Base-by-base conservation (phyloP, 1,140 invertebrate genomes). In the Temnothorax nylanderi region DNA sequence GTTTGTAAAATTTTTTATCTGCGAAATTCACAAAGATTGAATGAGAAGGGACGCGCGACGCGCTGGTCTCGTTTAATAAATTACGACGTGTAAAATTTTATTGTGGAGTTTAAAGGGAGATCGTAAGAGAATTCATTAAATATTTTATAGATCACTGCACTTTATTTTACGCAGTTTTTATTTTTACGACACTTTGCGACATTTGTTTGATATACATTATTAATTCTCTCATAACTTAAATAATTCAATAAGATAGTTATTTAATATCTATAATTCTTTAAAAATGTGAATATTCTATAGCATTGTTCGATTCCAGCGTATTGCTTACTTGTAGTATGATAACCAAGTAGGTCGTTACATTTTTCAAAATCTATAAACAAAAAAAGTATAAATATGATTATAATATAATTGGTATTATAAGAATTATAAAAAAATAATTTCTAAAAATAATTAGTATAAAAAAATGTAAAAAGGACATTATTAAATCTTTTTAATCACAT, bases 311-410 rank as follows among this genome's bases (percentile, higher is more conserved):
- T 26, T 82, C 11, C 4, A 54, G 6, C 0, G 32, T 2, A 6
- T 89, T 51, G 3, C 60, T 72, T 16, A 86, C 41, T 47, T 91
- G 90, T 78, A 89, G 10, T n/a, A 90, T 49, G 6, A 91, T 87
- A 8, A 90, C 80, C 1, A 86, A 2, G 3, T 90, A 87, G 1
- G 81, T 89, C 0, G 65, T 58, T 2, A 91, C 71, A 13, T n/a
- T 34, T 32, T 34, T 69, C 5, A 91, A 6, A 18, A 65, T 74
- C 90, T 91, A 34, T 10, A 87, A 60, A 47, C 13, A 62, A 18
- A 0, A 10, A 16, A 54, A 47, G 1, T 0, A 34, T 54, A 8
- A 5, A 34, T 49, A 41, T 47, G 8, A 4, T 44, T n/a, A 2
- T 8, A 5, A 34, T 49, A 41, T 47, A 16, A 2, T 44, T n/a